These are phyloP conservation scores for Nephotettix cincticeps DNA, from an alignment of 1,140 invertebrate genomes.

Conservation along the genomic window DNA sequence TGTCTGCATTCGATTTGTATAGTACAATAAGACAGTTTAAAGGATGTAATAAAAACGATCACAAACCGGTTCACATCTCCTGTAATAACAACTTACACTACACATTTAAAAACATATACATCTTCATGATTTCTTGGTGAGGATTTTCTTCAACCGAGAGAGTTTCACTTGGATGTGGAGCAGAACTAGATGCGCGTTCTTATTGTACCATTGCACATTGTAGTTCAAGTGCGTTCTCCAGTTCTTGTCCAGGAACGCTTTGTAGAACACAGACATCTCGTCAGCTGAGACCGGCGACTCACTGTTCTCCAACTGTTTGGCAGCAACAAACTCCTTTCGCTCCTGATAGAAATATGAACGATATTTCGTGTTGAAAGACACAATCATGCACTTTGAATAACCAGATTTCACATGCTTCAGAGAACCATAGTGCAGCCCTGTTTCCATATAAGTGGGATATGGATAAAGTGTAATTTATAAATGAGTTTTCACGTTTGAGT, in stretches of 20 bases:
- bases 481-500: too few relatives aligned
- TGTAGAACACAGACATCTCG: slow-evolving; percentile 85
- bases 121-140: not conserved
- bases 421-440: too few relatives aligned
- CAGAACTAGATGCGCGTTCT: slow-evolving; percentile 35
- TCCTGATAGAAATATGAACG: slow-evolving; percentile 63
- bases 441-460: too few relatives aligned
- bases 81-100: not conserved
- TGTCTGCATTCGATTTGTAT: too few relatives aligned
- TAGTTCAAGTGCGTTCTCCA: slow-evolving; percentile 68
- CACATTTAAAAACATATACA: not conserved
- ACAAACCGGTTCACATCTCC: too few relatives aligned
- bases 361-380: too few relatives aligned
- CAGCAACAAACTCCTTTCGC: slow-evolving; percentile 56
- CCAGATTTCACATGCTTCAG: too few relatives aligned
- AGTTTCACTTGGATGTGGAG: slow-evolving; percentile 31
- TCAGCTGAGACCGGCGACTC: slow-evolving; percentile 60
- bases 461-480: too few relatives aligned
- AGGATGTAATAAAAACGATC: too few relatives aligned
- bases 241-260: slow-evolving; percentile 74
- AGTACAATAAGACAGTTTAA: too few relatives aligned
- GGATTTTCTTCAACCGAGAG: not conserved
- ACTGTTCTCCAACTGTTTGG: slow-evolving; percentile 46
- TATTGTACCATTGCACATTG: slow-evolving; percentile 73
- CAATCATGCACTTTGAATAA: too few relatives aligned